A percentile compares a stretch with the other conserved stretches of the same genome.
These are phyloP conservation scores for Cynaeus angustus DNA, from an alignment of 2,888 invertebrate genomes.

Conservation along the genomic window DNA sequence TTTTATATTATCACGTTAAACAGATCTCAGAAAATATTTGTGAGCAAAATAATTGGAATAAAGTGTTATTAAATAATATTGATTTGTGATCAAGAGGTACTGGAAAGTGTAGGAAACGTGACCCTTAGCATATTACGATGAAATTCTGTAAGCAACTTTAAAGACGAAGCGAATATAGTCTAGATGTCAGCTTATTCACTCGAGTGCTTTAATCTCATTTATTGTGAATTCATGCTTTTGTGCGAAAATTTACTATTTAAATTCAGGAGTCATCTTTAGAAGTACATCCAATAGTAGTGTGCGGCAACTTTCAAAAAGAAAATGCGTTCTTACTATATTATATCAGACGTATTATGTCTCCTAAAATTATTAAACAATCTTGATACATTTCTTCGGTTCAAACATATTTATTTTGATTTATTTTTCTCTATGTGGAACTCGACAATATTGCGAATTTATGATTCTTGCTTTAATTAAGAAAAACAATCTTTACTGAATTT, in stretches of 20 bases:
- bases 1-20: neutral
- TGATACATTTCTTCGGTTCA: neutral
- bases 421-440: conserved; percentile 3
- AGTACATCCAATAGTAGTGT: neutral
- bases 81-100: conserved; percentile 40
- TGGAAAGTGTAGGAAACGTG: conserved; percentile 44
- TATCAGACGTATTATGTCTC: too few relatives aligned
- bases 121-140: conserved; percentile 38
- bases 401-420: conserved; percentile 11
- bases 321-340: neutral
- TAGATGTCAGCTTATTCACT: conserved; percentile 45
- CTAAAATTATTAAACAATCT: too few relatives aligned
- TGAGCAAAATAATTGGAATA: conserved; percentile 30
- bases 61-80: conserved; percentile 43
- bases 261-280: conserved; percentile 15
- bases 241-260: conserved; percentile 39
- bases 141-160: conserved; percentile 42
- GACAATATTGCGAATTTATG: conserved; percentile 17
- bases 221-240: conserved; percentile 43
- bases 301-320: neutral
- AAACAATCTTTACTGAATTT: conserved; percentile 34
- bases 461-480: conserved; percentile 22
- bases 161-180: conserved; percentile 46
- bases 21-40: conserved; percentile 15
- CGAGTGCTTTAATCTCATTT: conserved; percentile 45